Percentiles rank a stretch among this genome's conserved stretches.
phyloP scores from a whole-genome alignment of 2,797 vertebrate genomes.

The Microhierax caerulescens region DNA sequence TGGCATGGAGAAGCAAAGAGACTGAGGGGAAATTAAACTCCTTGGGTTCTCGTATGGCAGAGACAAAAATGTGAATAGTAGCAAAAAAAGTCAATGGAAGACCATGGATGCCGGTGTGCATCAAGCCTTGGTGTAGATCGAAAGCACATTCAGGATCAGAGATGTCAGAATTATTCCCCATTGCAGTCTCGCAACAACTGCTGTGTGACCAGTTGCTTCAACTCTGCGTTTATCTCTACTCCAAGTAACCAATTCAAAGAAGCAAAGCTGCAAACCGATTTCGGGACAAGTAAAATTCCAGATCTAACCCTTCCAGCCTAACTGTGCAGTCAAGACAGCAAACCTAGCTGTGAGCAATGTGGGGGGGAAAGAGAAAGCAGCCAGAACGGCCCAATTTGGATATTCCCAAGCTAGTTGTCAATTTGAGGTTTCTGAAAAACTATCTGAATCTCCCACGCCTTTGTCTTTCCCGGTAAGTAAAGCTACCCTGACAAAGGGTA shows the following conservation, averaged over 20 bases:
- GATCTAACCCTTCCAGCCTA: not conserved
- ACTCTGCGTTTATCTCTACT: not conserved
- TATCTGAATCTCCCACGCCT: not conserved
- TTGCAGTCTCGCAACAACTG: not conserved
- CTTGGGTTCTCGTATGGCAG: not conserved
- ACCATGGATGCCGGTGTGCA: not conserved
- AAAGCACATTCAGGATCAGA: not conserved
- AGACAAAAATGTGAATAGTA: not conserved
- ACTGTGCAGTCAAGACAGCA: not conserved
- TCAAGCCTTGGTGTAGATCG: not conserved
- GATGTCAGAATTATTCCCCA: slow-evolving; percentile 55
- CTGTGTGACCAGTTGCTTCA: not conserved
- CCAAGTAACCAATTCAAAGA: not conserved
- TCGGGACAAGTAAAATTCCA: not conserved
- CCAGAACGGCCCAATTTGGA: not conserved
- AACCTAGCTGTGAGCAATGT: not conserved
- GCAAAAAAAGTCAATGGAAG: not conserved
- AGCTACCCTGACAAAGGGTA: not conserved
- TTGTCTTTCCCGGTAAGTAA: not conserved
- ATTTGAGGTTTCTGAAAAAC: not conserved
- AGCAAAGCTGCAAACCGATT: not conserved
- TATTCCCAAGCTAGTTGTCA: not conserved
- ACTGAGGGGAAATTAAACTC: not conserved
- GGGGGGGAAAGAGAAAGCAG: not conserved
- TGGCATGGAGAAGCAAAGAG: not conserved